These are phyloP conservation scores for Melanerpes aurifrons DNA, from an alignment of 2,113 vertebrate species.

Conservation along the genomic window DNA sequence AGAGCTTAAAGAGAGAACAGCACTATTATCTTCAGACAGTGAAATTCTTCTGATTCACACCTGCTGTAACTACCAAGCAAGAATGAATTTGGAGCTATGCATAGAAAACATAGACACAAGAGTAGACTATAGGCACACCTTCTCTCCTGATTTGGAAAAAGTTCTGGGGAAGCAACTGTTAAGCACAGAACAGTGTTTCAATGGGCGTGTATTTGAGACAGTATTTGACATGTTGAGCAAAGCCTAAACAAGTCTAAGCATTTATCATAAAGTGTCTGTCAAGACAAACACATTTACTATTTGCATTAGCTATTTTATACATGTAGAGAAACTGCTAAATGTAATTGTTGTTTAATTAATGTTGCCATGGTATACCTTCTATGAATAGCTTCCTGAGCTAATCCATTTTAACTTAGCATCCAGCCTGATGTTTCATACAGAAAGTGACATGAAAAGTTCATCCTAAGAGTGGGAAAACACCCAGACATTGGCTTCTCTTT, in stretches of 20 bases:
- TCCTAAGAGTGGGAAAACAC: not conserved
- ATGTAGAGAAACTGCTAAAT: not conserved
- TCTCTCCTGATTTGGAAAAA: not conserved
- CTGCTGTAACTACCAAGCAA: not conserved
- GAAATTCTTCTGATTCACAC: not conserved
- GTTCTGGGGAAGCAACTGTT: not conserved
- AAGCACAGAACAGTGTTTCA: not conserved
- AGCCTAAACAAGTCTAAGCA: not conserved
- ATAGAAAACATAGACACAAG: not conserved
- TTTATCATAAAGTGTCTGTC: not conserved
- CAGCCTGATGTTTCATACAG: not conserved
- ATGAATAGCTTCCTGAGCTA: not conserved
- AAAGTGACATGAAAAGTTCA: not conserved
- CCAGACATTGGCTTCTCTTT: not conserved
- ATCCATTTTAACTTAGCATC: not conserved
- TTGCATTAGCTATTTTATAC: not conserved
- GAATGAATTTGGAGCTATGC: not conserved
- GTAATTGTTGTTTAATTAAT: not conserved
- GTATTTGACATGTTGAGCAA: not conserved
- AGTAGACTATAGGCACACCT: not conserved
- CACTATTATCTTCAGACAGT: not conserved
- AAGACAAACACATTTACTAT: not conserved
- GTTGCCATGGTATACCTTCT: fast-evolving
- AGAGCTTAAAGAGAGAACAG: not conserved
- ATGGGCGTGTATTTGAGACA: not conserved